Base-by-base conservation (phyloP, 2,888 invertebrate species). In the Pantelozetes paolii region DNA sequence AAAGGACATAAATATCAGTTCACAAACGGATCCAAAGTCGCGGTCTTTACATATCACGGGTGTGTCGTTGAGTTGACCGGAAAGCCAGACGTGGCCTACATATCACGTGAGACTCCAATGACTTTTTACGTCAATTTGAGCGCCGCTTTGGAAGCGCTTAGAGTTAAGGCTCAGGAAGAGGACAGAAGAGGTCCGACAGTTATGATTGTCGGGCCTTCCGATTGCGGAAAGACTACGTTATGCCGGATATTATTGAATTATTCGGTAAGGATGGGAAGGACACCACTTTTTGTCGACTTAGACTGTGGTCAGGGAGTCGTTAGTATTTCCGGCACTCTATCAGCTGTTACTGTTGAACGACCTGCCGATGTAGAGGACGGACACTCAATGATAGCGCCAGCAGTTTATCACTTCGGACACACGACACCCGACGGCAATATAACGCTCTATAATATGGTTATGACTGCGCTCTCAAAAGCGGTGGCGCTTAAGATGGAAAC, bases 101-200 rank as follows among this genome's bases (percentile, higher is more conserved):
- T 94, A 0, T 93, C 97, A 0, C 94, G 93, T 82, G 95, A 97
- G 81, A 98, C 98, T 0, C 97, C 97, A 0, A 97, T 96, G 95
- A 88, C 89, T 11, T 89, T 95, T 77, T 99, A 99, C 82, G 85
- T 96, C 2, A 99, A 99, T 83, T 92, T 93, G 23, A 98, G 99
- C 82, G 93, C 92, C 13, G 95, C 94, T 0, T 84, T 99, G 77
- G 98, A 99, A 81, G 90, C 93, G 79, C 87, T 95, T 83, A 85
- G 98, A 77, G 86, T 88, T 54, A 88, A 88, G 40, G 92, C 95
- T 0, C 94, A 93, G 78, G 88, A 88, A 42, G 82, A 83, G 79
- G 86, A 79, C 6, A 78, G 79, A 5, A 85, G 89, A 77, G 94
- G 94, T 0, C 94, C 94, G 0, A 89, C 91, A 42, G 88, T 79